Evolutionary conservation across 1,140 invertebrate species (phyloP).

Genomic region (Varroa destructor): DNA sequence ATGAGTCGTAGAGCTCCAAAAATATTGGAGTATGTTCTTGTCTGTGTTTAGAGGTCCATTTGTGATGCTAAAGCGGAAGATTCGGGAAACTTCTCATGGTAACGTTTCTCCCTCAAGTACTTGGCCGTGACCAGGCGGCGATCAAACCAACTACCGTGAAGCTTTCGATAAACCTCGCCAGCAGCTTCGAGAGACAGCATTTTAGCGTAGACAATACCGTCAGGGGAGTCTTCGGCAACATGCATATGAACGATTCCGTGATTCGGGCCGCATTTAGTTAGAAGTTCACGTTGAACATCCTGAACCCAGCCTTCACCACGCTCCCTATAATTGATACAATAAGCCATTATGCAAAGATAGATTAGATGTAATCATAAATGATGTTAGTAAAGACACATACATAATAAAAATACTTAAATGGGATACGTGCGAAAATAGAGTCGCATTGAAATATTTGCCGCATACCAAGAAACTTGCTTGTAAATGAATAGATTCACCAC

Average conservation of each 20-base stretch:
- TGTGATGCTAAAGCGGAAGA: not conserved
- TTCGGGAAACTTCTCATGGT: slow-evolving; percentile 26
- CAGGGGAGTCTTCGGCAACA: not conserved
- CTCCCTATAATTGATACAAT: not conserved
- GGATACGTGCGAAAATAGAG: no score
- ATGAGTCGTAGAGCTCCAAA: no score
- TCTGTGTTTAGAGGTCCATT: not conserved
- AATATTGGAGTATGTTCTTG: no score
- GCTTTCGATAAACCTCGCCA: slow-evolving; percentile 20
- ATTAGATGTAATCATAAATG: no score
- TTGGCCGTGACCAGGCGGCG: slow-evolving; percentile 8
- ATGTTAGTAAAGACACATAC: no score
- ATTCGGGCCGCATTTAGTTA: slow-evolving; percentile 7
- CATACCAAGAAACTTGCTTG: no score
- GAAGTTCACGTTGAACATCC: slow-evolving; percentile 2
- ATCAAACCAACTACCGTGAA: slow-evolving; percentile 22
- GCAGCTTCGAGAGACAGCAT: slow-evolving; percentile 3
- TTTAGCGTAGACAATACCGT: slow-evolving; percentile 11
- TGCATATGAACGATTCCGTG: slow-evolving; percentile 19
- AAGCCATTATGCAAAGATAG: no score
- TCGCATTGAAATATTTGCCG: no score
- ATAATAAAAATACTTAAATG: no score
- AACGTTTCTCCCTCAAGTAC: slow-evolving; percentile 21
- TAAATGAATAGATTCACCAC: no score
- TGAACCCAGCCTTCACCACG: slow-evolving; percentile 12